Conservation (phyloP, 2,888 invertebrate species). For the Griposia aprilina region DNA sequence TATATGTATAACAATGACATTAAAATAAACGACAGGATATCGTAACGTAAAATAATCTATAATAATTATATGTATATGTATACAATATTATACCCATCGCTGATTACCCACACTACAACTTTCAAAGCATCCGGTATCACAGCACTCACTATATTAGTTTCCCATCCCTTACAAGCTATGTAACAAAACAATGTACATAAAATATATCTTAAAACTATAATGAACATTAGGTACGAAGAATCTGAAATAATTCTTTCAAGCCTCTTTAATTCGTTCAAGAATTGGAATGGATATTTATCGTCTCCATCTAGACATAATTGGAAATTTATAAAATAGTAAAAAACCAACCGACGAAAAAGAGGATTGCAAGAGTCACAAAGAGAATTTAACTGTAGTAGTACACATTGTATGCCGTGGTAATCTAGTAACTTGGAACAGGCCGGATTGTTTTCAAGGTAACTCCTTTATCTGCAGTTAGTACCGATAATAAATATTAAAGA, state of each 20-base stretch:
- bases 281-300: constrained; percentile 57
- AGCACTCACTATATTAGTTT: constrained; percentile 82
- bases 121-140: constrained; percentile 85
- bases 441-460: constrained; percentile 64
- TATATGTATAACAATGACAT: constrained; percentile 48
- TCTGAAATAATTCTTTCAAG: constrained; percentile 64
- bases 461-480: constrained; percentile 29
- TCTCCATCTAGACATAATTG: constrained; percentile 64
- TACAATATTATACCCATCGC: constrained; percentile 68
- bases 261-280: constrained; percentile 64
- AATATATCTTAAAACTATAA: constrained; percentile 77
- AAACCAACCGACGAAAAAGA: constrained; percentile 60
- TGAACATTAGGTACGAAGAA: constrained; percentile 72
- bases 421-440: constrained; percentile 64
- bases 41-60: constrained; percentile 57
- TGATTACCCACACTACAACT: constrained; percentile 73
- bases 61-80: constrained; percentile 59
- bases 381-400: constrained; percentile 29
- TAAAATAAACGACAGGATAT: constrained; percentile 52
- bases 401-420: constrained; percentile 42
- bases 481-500: constrained; percentile 40
- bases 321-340: constrained; percentile 40
- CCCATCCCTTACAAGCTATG: constrained; percentile 81
- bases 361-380: constrained; percentile 59
- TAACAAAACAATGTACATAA: constrained; percentile 76